Evolutionary conservation across 2,888 invertebrate genomes (phyloP), one percentile per base, ranked within the genome.

Genomic region (Polydrusus cervinus): DNA sequence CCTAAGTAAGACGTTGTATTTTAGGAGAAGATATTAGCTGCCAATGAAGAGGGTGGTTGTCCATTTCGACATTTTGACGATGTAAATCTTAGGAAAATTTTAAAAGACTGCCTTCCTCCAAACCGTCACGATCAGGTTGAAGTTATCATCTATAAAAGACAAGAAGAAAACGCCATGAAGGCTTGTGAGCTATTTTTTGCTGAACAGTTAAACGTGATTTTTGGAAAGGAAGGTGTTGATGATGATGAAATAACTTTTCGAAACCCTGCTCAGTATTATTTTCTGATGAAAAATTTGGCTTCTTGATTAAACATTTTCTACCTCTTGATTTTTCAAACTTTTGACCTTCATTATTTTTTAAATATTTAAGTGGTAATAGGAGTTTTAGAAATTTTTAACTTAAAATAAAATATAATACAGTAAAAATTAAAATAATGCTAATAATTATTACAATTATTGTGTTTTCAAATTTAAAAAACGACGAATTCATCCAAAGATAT

Each of bases 21-120:
- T 34, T n/a, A 70, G 70, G 61, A 16, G n/a, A 61, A 38, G 16
- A 49, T 60, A 25, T 69, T 81, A 9, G 77, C 88, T 69, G 85
- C 89, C 6, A 83, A 79, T 60, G 87, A 87, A 74, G 91, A 91
- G 85, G 92, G 91, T 64, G 92, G 92, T 13, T 92, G 92, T 78
- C 92, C 92, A 1, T 92, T 92, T 78, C 89, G 89, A 80, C 88
- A 89, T 78, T 91, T 91, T 86, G 91, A 91, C 79, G 79, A 80
- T 10, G 79, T 81, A 47, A 87, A 86, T 76, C 86, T 91, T 82
- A 77, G 85, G 76, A 79, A 83, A 43, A 78, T 89, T 60, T 81
- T 91, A 38, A 77, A 79, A 51, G 69, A 47, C 10, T 30, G 76
- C 18, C 75, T 80, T 34, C 77, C 75, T 20, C 11, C 9, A 8